Evolutionary conservation across 1,140 invertebrate species (phyloP).

Genomic region (Manduca sexta): DNA sequence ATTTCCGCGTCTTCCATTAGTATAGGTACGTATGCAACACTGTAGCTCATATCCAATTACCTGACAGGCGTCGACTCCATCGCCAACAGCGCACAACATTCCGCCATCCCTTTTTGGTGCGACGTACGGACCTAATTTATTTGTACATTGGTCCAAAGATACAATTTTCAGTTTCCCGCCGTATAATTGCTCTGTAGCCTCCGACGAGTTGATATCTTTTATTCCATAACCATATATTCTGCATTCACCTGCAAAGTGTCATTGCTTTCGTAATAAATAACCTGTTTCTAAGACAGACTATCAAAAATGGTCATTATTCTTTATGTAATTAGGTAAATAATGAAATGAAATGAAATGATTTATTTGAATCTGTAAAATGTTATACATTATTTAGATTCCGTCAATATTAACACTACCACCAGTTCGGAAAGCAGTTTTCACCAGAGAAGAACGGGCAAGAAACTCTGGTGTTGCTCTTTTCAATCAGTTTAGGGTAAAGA

Average conservation of each 20-base stretch:
- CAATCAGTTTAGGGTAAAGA: too few relatives aligned
- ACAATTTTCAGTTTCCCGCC: constrained; percentile 43
- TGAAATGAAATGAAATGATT: too few relatives aligned
- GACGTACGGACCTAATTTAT: constrained; percentile 39
- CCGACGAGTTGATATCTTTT: constrained; percentile 26
- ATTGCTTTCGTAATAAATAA: not conserved
- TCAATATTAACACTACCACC: too few relatives aligned
- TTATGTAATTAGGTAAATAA: too few relatives aligned
- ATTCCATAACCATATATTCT: constrained; percentile 57
- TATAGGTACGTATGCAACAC: too few relatives aligned
- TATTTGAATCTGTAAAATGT: too few relatives aligned
- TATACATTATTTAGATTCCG: too few relatives aligned
- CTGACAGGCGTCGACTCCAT: constrained; percentile 58
- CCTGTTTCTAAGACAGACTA: not conserved
- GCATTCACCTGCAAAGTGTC: constrained; percentile 49
- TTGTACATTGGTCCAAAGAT: constrained; percentile 48
- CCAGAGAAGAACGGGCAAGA: too few relatives aligned
- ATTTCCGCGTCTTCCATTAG: too few relatives aligned
- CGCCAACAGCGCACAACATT: constrained; percentile 61
- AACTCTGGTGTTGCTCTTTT: too few relatives aligned
- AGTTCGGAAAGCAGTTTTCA: too few relatives aligned
- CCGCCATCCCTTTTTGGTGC: constrained; percentile 47
- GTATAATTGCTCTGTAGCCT: constrained; percentile 34
- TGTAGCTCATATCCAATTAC: constrained; percentile 20
- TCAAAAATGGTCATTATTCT: not conserved